These are phyloP conservation scores for Ctenochaetus hawaiiensis DNA, from an alignment of 2,797 vertebrate genomes.

Conservation along the genomic window DNA sequence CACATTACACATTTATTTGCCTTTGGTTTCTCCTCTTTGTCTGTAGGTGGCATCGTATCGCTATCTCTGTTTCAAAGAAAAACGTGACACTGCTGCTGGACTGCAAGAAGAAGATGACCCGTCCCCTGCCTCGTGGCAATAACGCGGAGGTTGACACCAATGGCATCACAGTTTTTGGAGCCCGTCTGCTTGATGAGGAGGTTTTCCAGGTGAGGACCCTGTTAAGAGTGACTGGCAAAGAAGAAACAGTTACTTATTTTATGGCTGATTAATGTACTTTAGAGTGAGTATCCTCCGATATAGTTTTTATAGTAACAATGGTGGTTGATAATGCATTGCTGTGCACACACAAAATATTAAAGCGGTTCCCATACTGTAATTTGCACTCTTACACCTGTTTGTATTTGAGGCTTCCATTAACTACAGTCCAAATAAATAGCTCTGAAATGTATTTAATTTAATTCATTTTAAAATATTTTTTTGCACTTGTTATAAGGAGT, in stretches of 20 bases:
- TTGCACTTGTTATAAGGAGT: too few relatives aligned
- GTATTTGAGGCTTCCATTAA: too few relatives aligned
- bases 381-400: too few relatives aligned
- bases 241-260: background rate
- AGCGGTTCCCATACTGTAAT: too few relatives aligned
- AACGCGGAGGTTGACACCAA: slow-evolving; percentile 88
- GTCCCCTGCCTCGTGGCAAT: slow-evolving; percentile 86
- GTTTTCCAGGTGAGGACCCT: slow-evolving; percentile 90
- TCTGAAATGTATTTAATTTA: too few relatives aligned
- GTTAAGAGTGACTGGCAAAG: too few relatives aligned
- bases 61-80: slow-evolving; percentile 91
- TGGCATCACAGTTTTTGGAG: slow-evolving; percentile 92
- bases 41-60: slow-evolving; percentile 92
- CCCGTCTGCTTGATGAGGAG: slow-evolving; percentile 91
- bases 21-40: slow-evolving; percentile 38
- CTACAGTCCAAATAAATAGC: too few relatives aligned
- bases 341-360: too few relatives aligned
- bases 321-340: too few relatives aligned
- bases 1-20: slow-evolving; percentile 50
- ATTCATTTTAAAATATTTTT: too few relatives aligned
- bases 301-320: too few relatives aligned
- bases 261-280: background rate
- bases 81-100: slow-evolving; percentile 92
- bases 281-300: background rate
- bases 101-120: slow-evolving; percentile 91